Evolutionary conservation across 53 echinoderm and acorn worm genomes (phyloP), one percentile per base, ranked within the genome.

Genomic region (Stichopus horrens): DNA sequence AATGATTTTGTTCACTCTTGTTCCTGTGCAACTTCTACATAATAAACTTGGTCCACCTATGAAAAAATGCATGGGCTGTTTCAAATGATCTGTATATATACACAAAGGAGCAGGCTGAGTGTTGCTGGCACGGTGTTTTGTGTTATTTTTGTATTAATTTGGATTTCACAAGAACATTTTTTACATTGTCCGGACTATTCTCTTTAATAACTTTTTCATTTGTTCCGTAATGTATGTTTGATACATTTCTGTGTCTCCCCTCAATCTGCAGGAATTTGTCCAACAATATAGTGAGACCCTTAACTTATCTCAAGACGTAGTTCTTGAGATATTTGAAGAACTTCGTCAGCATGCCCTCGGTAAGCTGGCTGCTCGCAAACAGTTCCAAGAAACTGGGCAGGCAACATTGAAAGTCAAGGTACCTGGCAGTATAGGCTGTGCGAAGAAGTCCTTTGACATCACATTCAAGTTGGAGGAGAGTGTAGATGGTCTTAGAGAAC

Each of bases 331-430:
- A 23, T 80, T 99, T 55, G 99, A 99, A 88, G 74, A 90, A 73
- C 91, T 99, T 23, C 90, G 99, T 13, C 92, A 90, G 76, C 99
- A 99, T 89, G 94, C 99, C 65, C 57, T 99, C 52, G 88, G 89
- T 20, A 99, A 96, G 73, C 90, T 96, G 11, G 96, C 95, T 71
- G 82, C 96, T 54, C 84, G 87, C 19, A 87, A 91, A 78, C 88
- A 90, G 75, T 92, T 92, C 75, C 91, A 90, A 54, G 86, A 93
- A 55, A 71, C 82, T 55, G 92, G 92, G 23, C 63, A 90, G 67
- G 95, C 94, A 86, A 94, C 88, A 53, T 79, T 99, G 87, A 99
- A 92, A 89, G 79, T 99, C 37, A 99, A 96, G 68, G 56, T 99
- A 76, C 85, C 85, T 11, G 67, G 85, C 53, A 85, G 52, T 7